Conservation (phyloP, 2,888 invertebrate genomes). For the Lissocephala sabroskyi region DNA sequence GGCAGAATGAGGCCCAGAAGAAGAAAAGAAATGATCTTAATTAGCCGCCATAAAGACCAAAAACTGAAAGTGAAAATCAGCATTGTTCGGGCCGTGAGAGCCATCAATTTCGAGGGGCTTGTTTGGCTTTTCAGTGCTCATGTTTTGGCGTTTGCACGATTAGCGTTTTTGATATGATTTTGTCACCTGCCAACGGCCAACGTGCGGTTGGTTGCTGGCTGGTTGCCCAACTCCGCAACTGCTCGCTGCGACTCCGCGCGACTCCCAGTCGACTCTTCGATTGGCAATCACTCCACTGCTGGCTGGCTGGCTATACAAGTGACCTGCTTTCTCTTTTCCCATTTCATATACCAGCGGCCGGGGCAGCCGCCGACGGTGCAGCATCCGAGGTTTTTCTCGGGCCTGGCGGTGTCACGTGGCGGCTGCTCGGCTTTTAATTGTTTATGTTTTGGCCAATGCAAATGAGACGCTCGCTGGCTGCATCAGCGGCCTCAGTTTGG, state of each 20-base stretch:
- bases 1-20: conserved; percentile 3
- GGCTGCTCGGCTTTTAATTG: no score
- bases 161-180: conserved; percentile 16
- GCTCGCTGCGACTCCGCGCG: no score
- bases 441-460: no score
- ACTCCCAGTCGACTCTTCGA: conserved; percentile 30
- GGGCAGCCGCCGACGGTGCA: no score
- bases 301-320: conserved; percentile 68
- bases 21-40: not conserved
- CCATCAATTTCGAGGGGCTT: not conserved
- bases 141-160: not conserved
- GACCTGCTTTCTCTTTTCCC: conserved; percentile 70
- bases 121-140: conserved; percentile 14
- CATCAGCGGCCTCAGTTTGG: no score
- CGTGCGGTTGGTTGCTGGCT: conserved; percentile 1
- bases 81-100: no score
- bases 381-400: no score
- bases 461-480: not conserved
- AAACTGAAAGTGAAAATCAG: no score
- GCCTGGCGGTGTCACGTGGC: no score
- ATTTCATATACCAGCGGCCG: conserved; percentile 36
- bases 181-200: conserved; percentile 53
- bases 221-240: conserved; percentile 20
- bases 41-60: not conserved
- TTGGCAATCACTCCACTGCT: conserved; percentile 62